Evolutionary conservation across 2,888 invertebrate genomes (phyloP).

Genomic region (Chrysolina oricalcia): DNA sequence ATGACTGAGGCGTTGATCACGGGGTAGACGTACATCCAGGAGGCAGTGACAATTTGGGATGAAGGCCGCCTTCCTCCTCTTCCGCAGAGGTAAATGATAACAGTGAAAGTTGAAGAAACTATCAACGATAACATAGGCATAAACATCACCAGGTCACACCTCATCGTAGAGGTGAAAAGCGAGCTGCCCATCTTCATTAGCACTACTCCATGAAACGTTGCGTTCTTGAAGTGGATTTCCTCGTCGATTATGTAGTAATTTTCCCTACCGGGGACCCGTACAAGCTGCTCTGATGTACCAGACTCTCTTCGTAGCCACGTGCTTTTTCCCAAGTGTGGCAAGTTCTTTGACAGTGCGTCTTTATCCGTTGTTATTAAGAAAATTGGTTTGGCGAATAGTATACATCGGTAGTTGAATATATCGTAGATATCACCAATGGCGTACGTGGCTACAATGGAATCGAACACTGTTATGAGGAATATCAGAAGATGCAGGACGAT

Average conservation of each 20-base stretch:
- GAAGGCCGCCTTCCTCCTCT: conserved; percentile 56
- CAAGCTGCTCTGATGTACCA: background rate
- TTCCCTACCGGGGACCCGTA: background rate
- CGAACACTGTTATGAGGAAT: conserved; percentile 31
- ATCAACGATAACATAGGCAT: conserved; percentile 60
- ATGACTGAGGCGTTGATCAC: conserved; percentile 52
- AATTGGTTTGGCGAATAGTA: conserved; percentile 43
- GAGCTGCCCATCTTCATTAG: conserved; percentile 34
- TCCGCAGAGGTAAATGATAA: conserved; percentile 44
- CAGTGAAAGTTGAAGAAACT: conserved; percentile 56
- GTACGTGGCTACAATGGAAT: conserved; percentile 42
- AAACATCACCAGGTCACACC: conserved; percentile 61
- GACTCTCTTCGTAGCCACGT: too few species aligned
- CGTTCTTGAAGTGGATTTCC: conserved; percentile 38
- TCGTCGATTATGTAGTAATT: conserved; percentile 34
- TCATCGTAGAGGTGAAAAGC: conserved; percentile 29
- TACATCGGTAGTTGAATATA: conserved; percentile 46
- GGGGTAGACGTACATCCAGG: conserved; percentile 63
- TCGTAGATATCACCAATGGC: conserved; percentile 54
- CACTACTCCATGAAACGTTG: conserved; percentile 32
- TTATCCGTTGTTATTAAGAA: conserved; percentile 13
- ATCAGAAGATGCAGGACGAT: conserved; percentile 36
- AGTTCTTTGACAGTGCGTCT: background rate
- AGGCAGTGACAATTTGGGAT: conserved; percentile 57
- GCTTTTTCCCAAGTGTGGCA: background rate